These are phyloP conservation scores for Rhagonycha fulva DNA, from an alignment of 2,888 invertebrate species.

Conservation along the genomic window DNA sequence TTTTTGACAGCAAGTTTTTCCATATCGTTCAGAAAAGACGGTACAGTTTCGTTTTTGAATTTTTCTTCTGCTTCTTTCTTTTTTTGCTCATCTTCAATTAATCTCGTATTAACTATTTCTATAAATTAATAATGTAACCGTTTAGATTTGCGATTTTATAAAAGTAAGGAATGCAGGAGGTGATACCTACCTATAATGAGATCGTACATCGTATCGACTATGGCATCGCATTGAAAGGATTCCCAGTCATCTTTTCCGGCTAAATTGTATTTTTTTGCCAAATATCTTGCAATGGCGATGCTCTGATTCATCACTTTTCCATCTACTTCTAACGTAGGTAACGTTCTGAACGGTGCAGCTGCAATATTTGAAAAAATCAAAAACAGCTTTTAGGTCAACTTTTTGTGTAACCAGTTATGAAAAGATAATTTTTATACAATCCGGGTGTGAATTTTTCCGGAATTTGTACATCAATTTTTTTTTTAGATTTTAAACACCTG, in stretches of 20 bases:
- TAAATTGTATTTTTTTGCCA: slow-evolving; percentile 63
- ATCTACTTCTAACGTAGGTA: slow-evolving; percentile 65
- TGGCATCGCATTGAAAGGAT: slow-evolving; percentile 63
- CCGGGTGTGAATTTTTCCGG: too few species aligned
- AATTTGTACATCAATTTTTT: too few species aligned
- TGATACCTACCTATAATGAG: slow-evolving; percentile 51
- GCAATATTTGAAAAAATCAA: slow-evolving; percentile 49
- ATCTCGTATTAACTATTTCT: not conserved
- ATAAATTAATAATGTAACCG: not conserved
- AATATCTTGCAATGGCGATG: slow-evolving; percentile 62
- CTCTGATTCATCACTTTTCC: slow-evolving; percentile 65
- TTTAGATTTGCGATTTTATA: not conserved
- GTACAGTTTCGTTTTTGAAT: not conserved
- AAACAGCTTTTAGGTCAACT: not conserved
- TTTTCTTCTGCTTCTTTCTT: not conserved
- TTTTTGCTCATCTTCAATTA: not conserved
- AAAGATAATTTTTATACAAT: too few species aligned
- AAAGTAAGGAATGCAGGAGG: too few species aligned
- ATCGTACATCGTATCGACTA: slow-evolving; percentile 63
- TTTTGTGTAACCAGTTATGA: too few species aligned
- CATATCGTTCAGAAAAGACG: not conserved
- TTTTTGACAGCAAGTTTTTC: not conserved
- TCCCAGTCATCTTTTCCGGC: slow-evolving; percentile 61
- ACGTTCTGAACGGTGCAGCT: slow-evolving; percentile 61
- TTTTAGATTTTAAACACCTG: too few species aligned